These are phyloP conservation scores for Anas georgica DNA, from an alignment of 2,797 vertebrate genomes.

Conservation along the genomic window DNA sequence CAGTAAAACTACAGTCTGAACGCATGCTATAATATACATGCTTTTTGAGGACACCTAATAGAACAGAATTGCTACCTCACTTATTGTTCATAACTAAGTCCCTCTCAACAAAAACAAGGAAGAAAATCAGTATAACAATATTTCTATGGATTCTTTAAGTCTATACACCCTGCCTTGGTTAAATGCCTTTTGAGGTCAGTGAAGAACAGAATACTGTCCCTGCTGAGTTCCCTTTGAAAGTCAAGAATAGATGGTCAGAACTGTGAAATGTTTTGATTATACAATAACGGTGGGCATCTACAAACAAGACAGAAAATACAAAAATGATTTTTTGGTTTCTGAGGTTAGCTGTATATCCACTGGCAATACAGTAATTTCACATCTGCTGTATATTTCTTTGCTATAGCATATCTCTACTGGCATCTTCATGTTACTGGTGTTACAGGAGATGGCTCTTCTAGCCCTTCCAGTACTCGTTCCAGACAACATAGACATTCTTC, in stretches of 20 bases:
- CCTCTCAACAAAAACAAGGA: background rate
- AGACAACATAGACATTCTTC: background rate
- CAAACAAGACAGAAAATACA: background rate
- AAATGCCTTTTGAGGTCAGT: background rate
- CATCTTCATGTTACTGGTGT: background rate
- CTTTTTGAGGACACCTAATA: background rate
- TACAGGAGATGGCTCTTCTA: background rate
- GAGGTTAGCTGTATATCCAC: background rate
- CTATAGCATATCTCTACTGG: background rate
- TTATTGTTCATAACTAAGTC: background rate
- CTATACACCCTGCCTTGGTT: background rate
- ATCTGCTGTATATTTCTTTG: background rate
- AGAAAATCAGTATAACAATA: background rate
- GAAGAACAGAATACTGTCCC: background rate
- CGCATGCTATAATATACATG: too few species aligned
- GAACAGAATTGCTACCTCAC: background rate
- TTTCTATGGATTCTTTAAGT: background rate
- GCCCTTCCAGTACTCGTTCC: background rate
- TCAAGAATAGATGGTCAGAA: background rate
- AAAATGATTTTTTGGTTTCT: background rate
- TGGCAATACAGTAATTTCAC: background rate
- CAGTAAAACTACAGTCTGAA: background rate
- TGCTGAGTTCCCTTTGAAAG: background rate
- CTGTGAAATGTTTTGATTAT: background rate
- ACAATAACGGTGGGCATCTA: rapidly evolving